A percentile compares a stretch with the other conserved stretches of the same genome.
Evolutionary conservation across 2,797 vertebrate species (phyloP).

Genomic region (Hippoglossus hippoglossus): DNA sequence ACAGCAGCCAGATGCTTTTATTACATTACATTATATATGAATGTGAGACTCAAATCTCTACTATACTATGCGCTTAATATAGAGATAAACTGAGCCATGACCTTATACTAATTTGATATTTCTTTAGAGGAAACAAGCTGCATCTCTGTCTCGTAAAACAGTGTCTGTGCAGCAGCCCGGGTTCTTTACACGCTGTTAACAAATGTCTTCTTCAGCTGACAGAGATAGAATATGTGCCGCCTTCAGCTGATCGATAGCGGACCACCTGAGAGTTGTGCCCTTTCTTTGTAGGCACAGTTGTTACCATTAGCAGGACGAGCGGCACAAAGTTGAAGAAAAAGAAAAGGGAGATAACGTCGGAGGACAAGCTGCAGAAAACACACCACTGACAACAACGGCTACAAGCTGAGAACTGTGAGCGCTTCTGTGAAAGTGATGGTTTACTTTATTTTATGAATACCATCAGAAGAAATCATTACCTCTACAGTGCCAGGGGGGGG

Average conservation of each 20-base stretch:
- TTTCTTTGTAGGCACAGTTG: slow-evolving; percentile 55
- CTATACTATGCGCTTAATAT: neutral
- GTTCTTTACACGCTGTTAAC: slow-evolving; percentile 48
- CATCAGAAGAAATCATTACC: slow-evolving; percentile 71
- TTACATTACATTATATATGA: slow-evolving; percentile 12
- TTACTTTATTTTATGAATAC: slow-evolving; percentile 58
- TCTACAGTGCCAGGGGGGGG: slow-evolving; percentile 48
- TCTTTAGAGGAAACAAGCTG: neutral
- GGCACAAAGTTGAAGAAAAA: slow-evolving; percentile 3
- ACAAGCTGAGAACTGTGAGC: slow-evolving; percentile 21
- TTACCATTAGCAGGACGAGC: slow-evolving; percentile 45
- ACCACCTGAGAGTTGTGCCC: slow-evolving; percentile 61
- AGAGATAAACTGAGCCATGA: slow-evolving; percentile 3
- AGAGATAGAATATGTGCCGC: slow-evolving; percentile 50
- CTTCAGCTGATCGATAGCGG: slow-evolving; percentile 66
- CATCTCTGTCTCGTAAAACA: slow-evolving; percentile 25
- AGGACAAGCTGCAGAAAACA: slow-evolving; percentile 35
- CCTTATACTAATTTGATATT: slow-evolving; percentile 14
- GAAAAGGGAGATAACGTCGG: slow-evolving; percentile 14
- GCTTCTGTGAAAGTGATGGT: slow-evolving; percentile 42
- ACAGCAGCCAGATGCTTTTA: slow-evolving; percentile 21
- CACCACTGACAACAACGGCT: slow-evolving; percentile 26
- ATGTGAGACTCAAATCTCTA: slow-evolving; percentile 12
- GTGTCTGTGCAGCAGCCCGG: neutral
- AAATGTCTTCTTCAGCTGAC: slow-evolving; percentile 52